Percentiles rank a stretch among this genome's conserved stretches.
Evolutionary conservation across 64 coral and sea anemone species (phyloP).

Genomic region (Dendrophyllia cribrosa): DNA sequence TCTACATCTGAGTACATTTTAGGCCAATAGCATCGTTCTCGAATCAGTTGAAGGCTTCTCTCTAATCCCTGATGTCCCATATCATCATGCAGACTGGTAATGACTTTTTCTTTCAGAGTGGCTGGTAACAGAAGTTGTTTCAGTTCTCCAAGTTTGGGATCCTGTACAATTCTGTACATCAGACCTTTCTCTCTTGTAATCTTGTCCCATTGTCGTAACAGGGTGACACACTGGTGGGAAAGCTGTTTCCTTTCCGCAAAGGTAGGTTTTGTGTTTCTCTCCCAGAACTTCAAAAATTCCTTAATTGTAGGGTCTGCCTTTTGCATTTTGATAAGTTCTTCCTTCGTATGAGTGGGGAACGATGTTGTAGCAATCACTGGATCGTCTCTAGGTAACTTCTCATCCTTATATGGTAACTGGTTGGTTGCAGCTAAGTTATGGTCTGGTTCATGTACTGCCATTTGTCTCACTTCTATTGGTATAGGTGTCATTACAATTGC

Average conservation of each 20-base stretch:
- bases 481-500: too few relatives aligned
- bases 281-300: too few relatives aligned
- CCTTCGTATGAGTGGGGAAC: too few relatives aligned
- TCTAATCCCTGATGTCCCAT: constrained; percentile 60
- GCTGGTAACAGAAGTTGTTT: constrained; percentile 29
- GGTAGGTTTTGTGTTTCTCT: not conserved
- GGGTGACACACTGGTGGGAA: not conserved
- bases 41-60: constrained; percentile 43
- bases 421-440: too few relatives aligned
- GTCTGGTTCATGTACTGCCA: too few relatives aligned
- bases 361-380: too few relatives aligned
- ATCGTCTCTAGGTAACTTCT: too few relatives aligned
- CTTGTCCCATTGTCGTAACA: constrained; percentile 44
- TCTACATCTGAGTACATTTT: constrained; percentile 27
- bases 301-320: too few relatives aligned
- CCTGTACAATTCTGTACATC: constrained; percentile 35
- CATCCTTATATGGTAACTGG: too few relatives aligned
- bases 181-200: constrained; percentile 11
- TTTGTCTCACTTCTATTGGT: too few relatives aligned
- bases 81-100: constrained; percentile 36
- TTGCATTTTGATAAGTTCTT: too few relatives aligned
- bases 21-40: constrained; percentile 51
- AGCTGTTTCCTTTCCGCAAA: not conserved
- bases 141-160: constrained; percentile 28
- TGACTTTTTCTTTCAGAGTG: constrained; percentile 7